These are phyloP conservation scores for Manis pentadactyla DNA, from an alignment of 2,797 vertebrate species.

Conservation along the genomic window DNA sequence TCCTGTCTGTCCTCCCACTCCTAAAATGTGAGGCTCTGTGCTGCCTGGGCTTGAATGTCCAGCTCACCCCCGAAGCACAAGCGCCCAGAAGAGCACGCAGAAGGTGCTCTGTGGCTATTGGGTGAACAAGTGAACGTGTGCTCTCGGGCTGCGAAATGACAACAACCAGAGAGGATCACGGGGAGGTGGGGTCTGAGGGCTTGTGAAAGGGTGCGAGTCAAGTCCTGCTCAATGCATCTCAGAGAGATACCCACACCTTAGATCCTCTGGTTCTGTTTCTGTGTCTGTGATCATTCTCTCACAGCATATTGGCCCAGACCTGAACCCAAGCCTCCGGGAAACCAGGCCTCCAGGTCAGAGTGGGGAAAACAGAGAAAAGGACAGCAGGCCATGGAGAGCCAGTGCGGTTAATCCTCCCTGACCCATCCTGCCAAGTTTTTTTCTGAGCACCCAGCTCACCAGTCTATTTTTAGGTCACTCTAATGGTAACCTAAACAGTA, in stretches of 20 bases:
- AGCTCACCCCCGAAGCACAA: neutral
- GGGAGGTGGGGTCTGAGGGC: neutral
- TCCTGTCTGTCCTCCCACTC: rapidly evolving
- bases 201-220: neutral
- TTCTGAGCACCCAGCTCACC: slow-evolving; percentile 53
- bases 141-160: neutral
- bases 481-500: slow-evolving; percentile 58
- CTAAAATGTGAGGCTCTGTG: neutral
- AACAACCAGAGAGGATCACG: neutral
- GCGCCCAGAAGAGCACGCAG: neutral
- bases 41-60: neutral
- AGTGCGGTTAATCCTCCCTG: neutral
- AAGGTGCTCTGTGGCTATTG: neutral
- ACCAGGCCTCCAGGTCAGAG: neutral
- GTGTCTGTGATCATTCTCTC: neutral
- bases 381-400: neutral
- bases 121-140: neutral
- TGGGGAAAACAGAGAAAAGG: neutral
- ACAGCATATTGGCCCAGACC: neutral
- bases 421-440: slow-evolving; percentile 24
- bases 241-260: neutral
- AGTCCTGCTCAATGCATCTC: neutral
- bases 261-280: neutral
- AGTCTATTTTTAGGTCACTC: slow-evolving; percentile 73
- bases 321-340: neutral